Base-by-base conservation (phyloP, 1,140 invertebrate genomes). In the Arion vulgaris region DNA sequence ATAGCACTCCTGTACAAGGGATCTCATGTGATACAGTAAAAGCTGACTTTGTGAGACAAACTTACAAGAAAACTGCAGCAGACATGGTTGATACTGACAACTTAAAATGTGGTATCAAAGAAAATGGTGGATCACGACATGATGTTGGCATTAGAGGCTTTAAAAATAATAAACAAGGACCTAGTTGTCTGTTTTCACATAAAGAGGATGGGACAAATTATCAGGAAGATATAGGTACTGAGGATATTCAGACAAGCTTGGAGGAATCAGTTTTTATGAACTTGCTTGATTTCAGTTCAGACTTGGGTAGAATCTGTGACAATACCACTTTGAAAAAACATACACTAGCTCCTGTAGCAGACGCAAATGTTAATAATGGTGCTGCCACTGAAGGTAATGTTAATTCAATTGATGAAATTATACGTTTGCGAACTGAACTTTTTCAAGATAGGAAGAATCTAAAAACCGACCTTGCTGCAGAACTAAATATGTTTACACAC, bases 191-290 rank as follows among this genome's bases (percentile, higher is more conserved):
- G 41, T 66, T 66, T 66, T 66, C 62, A 32, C 28, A 66, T 66
- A 66, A 66, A 26, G 28, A 45, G 23, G 11, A 7, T 28, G 23
- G 41, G 28, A 28, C 5, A 1, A 17, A 7, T 75, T 23, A 28
- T 23, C 4, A 34, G 17, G 73, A 34, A 53, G 28, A 36, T 19
- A 34, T 53, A 5, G 11, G 41, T 4, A 45, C 36, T 28, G 26
- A 36, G 32, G 38, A 19, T 49, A n/a, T 36, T 45, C 26, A 38
- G 53, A 0, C 57, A 66, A 32, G 19, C 62, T 32, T 11, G 11
- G 81, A 82, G 23, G 68, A 39, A 1, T 82, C 81, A 49, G 53
- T 38, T 32, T 26, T 82, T 28, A 51, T 32, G 4, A 75, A 82
- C 49, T 28, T 82, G 2, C 71, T 82, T 23, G 74, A 77, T 15